Percentiles rank a stretch among this genome's conserved stretches.
These are phyloP conservation scores for Corvus cornix DNA, from an alignment of 2,113 vertebrate species.

Conservation along the genomic window DNA sequence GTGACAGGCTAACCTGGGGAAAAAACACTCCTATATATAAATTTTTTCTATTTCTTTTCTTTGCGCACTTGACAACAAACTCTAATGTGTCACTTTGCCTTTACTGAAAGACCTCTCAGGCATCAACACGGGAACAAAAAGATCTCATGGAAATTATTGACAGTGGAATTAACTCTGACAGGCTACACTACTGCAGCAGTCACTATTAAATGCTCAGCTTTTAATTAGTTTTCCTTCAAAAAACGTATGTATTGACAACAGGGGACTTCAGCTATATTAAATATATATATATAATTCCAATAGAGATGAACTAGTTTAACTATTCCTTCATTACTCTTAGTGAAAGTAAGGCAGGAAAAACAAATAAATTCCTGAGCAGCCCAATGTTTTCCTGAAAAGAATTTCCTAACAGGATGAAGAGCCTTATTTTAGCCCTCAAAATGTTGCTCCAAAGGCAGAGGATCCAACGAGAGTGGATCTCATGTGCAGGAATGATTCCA, in stretches of 20 bases:
- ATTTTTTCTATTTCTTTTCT: not conserved
- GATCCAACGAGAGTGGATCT: not conserved
- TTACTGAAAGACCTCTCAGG: not conserved
- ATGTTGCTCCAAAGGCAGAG: not conserved
- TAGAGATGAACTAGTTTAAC: not conserved
- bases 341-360: not conserved
- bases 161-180: not conserved
- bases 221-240: constrained; percentile 12
- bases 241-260: not conserved
- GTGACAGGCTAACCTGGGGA: not conserved
- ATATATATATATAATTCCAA: not conserved
- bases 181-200: not conserved
- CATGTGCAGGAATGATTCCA: not conserved
- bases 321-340: not conserved
- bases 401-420: not conserved
- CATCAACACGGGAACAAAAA: not conserved
- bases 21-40: not conserved
- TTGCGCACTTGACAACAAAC: not conserved
- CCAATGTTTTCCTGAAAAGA: not conserved
- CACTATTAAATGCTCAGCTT: not conserved
- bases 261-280: not conserved
- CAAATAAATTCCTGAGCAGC: not conserved
- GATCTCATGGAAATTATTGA: not conserved
- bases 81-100: not conserved
- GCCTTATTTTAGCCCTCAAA: not conserved